phyloP scores from a whole-genome alignment of 2,888 invertebrate species.

The Cryptus armator region DNA sequence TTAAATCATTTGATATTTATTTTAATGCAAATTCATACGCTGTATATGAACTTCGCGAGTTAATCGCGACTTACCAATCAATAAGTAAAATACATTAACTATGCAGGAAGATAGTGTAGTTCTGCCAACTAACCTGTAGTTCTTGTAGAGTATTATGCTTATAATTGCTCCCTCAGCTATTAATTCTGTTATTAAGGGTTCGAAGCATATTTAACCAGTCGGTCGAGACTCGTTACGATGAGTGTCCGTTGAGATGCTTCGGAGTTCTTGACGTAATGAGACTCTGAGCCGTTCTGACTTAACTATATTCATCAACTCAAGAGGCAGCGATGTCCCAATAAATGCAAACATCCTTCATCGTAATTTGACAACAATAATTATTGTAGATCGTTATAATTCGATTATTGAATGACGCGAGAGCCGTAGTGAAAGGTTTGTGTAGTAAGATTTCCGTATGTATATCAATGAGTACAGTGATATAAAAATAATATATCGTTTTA shows the following conservation, averaged over 20 bases:
- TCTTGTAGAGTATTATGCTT: neutral
- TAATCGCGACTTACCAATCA: too few species aligned
- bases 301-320: constrained; percentile 38
- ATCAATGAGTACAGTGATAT: too few species aligned
- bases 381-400: constrained; percentile 3
- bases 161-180: neutral
- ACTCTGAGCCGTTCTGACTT: constrained; percentile 12
- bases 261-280: constrained; percentile 32
- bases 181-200: neutral
- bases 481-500: too few species aligned
- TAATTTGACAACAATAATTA: constrained; percentile 25
- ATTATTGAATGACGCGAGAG: neutral
- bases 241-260: constrained; percentile 31
- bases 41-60: too few species aligned
- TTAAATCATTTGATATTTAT: too few species aligned
- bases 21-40: too few species aligned
- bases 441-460: too few species aligned
- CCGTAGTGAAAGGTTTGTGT: neutral
- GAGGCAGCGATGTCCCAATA: constrained; percentile 15
- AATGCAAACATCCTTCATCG: constrained; percentile 8
- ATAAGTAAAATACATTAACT: too few species aligned
- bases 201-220: neutral
- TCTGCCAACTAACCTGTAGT: too few species aligned
- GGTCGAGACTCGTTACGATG: neutral
- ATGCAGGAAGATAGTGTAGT: too few species aligned